These are phyloP conservation scores for Falco columbarius DNA, from an alignment of 2,797 vertebrate species.

Conservation along the genomic window DNA sequence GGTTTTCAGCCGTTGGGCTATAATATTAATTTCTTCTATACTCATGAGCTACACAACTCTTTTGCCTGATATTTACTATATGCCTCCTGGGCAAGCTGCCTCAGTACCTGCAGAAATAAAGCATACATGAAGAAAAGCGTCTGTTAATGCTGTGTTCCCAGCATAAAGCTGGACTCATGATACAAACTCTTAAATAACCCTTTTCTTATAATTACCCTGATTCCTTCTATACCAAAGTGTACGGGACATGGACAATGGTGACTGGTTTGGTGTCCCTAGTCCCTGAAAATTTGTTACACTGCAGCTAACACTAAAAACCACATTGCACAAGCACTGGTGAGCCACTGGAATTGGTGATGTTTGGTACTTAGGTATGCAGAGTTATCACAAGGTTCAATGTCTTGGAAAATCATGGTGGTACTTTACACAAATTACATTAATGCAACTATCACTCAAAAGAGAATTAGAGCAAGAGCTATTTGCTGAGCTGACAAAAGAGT, in stretches of 20 bases:
- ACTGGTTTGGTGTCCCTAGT: background rate
- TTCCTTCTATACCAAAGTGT: background rate
- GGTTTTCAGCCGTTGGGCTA: background rate
- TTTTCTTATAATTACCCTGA: background rate
- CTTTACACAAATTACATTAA: background rate
- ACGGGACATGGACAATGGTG: background rate
- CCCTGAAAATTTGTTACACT: background rate
- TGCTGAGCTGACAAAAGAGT: background rate
- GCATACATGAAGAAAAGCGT: background rate
- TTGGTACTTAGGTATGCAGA: background rate
- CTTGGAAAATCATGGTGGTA: background rate
- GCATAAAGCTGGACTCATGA: background rate
- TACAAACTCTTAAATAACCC: background rate
- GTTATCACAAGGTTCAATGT: background rate
- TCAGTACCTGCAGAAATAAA: constrained; percentile 12
- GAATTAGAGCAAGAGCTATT: background rate
- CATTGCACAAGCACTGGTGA: background rate
- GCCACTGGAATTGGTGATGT: background rate
- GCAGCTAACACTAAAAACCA: background rate
- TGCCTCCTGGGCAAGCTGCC: background rate
- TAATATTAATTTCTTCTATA: background rate
- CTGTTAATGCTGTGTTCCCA: background rate
- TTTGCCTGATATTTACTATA: background rate
- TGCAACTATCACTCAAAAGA: background rate
- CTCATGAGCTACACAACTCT: background rate